These are phyloP conservation scores for Stichodactyla helianthus DNA, from an alignment of 64 coral and sea anemone species.

Conservation along the genomic window DNA sequence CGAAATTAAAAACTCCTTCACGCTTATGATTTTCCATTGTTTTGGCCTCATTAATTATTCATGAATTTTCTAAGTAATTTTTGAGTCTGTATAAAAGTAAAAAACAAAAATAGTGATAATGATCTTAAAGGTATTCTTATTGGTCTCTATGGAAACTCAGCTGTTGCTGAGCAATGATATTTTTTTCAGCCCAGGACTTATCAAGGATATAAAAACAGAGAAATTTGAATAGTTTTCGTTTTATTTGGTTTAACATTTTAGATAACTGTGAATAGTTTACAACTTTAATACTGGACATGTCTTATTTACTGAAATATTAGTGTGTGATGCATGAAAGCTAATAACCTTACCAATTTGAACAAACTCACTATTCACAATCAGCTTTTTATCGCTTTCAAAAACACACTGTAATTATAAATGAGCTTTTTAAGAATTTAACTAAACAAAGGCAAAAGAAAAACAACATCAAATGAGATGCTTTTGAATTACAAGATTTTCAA, in stretches of 20 bases:
- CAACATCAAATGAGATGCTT: too few relatives aligned
- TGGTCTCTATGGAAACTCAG: neutral
- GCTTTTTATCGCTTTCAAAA: neutral
- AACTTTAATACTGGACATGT: neutral
- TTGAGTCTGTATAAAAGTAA: too few relatives aligned
- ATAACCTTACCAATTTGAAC: neutral
- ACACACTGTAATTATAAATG: neutral
- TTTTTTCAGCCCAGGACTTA: neutral
- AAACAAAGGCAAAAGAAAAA: neutral
- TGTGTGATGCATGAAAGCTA: neutral
- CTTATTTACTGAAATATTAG: neutral
- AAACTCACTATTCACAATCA: neutral
- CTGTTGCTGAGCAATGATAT: neutral
- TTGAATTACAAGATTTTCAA: too few relatives aligned
- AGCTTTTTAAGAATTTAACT: neutral
- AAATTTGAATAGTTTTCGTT: neutral
- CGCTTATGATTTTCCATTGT: too few relatives aligned
- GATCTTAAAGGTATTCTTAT: neutral
- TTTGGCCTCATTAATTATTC: too few relatives aligned
- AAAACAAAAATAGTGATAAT: neutral
- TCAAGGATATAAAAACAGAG: neutral
- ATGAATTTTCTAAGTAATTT: too few relatives aligned
- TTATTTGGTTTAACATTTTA: neutral
- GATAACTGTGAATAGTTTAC: neutral
- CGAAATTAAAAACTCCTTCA: too few relatives aligned